Evolutionary conservation across 2,797 vertebrate genomes (phyloP).

Genomic region (Cuniculus paca): DNA sequence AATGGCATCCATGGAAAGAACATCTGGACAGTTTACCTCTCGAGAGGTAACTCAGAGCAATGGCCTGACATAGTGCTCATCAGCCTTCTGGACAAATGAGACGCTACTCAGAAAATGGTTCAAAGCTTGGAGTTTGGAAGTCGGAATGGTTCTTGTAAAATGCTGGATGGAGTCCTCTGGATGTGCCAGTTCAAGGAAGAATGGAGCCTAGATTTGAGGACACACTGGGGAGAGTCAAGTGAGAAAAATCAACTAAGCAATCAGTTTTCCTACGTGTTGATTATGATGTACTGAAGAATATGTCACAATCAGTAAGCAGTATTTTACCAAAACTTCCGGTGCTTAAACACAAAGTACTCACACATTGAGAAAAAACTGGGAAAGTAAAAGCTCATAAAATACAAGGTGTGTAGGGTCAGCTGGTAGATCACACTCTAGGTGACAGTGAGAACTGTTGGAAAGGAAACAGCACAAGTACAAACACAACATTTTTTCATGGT

Average conservation of each 20-base stretch:
- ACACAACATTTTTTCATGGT: neutral
- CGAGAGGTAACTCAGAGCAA: too few species aligned
- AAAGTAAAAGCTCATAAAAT: neutral
- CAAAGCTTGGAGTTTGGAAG: neutral
- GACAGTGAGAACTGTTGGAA: neutral
- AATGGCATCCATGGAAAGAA: accelerated
- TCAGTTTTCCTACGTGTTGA: neutral
- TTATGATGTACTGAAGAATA: neutral
- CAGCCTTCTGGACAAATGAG: neutral
- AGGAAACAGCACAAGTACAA: neutral
- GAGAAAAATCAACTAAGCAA: neutral
- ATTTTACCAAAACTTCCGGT: neutral
- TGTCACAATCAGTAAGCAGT: neutral
- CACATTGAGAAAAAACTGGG: neutral
- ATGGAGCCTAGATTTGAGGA: neutral
- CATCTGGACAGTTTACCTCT: too few species aligned
- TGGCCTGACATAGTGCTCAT: too few species aligned
- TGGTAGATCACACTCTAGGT: neutral
- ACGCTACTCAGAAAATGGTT: neutral
- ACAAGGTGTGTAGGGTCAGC: neutral
- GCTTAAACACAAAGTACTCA: neutral
- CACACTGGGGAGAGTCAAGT: neutral
- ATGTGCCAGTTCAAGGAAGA: neutral
- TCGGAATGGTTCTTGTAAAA: neutral
- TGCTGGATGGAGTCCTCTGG: neutral